These are phyloP conservation scores for Terrapene triunguis DNA, from an alignment of 2,113 vertebrate genomes.

Conservation along the genomic window DNA sequence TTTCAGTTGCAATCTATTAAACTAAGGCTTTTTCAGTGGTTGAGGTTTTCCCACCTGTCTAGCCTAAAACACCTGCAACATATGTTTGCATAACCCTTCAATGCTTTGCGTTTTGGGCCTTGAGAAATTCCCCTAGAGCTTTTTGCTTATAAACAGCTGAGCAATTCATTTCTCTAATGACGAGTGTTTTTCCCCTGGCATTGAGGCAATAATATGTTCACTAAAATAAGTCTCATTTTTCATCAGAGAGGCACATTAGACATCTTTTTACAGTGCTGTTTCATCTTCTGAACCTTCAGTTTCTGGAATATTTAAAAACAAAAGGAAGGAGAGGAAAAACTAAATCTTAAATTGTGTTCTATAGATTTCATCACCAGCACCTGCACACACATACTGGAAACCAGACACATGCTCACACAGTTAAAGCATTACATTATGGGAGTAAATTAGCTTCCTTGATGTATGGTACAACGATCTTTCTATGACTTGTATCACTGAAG, in stretches of 20 bases:
- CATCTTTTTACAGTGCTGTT: slow-evolving; percentile 57
- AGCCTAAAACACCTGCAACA: slow-evolving; percentile 84
- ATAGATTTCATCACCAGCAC: not conserved
- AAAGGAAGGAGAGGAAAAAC: slow-evolving; percentile 3
- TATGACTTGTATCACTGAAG: not conserved
- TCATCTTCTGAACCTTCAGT: slow-evolving; percentile 76
- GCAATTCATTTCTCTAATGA: slow-evolving; percentile 85
- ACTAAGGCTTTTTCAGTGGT: slow-evolving; percentile 70
- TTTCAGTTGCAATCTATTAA: slow-evolving; percentile 77
- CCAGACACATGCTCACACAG: not conserved
- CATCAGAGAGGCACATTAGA: slow-evolving; percentile 62
- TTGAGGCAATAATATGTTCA: slow-evolving; percentile 77
- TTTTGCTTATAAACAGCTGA: slow-evolving; percentile 85
- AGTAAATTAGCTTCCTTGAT: slow-evolving; percentile 1
- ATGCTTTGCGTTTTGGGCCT: slow-evolving; percentile 81
- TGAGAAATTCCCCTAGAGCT: slow-evolving; percentile 81
- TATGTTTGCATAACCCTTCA: slow-evolving; percentile 83
- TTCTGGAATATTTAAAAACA: not conserved
- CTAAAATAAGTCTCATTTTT: slow-evolving; percentile 82
- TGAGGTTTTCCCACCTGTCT: slow-evolving; percentile 84
- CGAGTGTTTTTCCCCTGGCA: slow-evolving; percentile 76
- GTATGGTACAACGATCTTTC: not conserved
- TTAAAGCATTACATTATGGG: not conserved
- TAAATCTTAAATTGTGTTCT: not conserved
- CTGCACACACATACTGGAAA: not conserved